Percentiles rank a stretch among this genome's conserved stretches.
Conservation (phyloP, 2,888 invertebrate genomes). For the Nephrotoma flavescens region DNA sequence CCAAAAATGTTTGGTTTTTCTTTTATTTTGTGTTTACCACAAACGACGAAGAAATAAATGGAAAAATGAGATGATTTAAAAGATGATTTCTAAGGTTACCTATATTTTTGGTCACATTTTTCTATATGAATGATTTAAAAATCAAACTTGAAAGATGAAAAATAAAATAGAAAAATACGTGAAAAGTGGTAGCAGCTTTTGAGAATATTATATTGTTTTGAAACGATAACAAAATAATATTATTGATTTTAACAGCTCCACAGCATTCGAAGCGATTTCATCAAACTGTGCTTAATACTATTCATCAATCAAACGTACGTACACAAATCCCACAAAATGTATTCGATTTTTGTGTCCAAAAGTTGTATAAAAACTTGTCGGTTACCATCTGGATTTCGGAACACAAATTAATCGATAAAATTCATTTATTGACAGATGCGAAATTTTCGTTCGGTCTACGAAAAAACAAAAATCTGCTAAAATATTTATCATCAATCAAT, state of each 20-base stretch:
- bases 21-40: background rate
- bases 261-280: no score
- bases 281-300: background rate
- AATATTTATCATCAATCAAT: background rate
- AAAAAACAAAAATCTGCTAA: background rate
- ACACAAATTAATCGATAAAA: background rate
- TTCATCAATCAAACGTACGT: background rate
- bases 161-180: background rate
- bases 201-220: background rate
- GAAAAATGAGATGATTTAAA: background rate
- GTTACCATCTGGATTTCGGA: background rate
- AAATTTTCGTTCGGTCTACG: background rate
- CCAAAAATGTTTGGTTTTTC: background rate
- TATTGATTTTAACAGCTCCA: background rate
- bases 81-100: background rate
- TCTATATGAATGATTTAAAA: background rate
- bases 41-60: background rate
- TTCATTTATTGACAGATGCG: no score
- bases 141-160: background rate
- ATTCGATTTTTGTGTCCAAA: background rate
- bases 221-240: background rate
- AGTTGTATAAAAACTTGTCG: background rate
- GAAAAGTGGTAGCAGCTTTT: background rate
- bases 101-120: background rate
- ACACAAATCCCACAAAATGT: background rate